Conservation (phyloP, 2,113 vertebrate genomes). For the Antechinus stuartii region DNA sequence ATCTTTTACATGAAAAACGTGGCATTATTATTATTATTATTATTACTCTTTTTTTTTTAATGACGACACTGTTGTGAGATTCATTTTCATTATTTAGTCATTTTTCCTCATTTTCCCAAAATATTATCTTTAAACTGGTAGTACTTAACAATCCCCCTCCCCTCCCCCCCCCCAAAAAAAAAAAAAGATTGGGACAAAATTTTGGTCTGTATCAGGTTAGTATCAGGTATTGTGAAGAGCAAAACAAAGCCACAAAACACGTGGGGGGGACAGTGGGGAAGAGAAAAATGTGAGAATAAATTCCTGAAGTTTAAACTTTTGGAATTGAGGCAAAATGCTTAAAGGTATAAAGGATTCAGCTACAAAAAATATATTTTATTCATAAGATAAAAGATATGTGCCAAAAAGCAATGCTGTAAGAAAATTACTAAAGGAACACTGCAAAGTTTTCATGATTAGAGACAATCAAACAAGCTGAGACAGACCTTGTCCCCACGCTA, state of each 20-base stretch:
- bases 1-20: neutral
- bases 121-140: slow-evolving; percentile 2
- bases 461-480: neutral
- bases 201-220: neutral
- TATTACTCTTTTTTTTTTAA: neutral
- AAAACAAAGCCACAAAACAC: slow-evolving; percentile 6
- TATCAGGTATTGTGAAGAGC: neutral
- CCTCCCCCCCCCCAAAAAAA: neutral
- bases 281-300: neutral
- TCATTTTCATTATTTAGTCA: neutral
- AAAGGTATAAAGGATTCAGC: neutral
- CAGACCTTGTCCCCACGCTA: neutral
- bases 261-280: neutral
- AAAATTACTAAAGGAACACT: neutral
- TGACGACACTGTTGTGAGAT: neutral
- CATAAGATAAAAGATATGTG: neutral
- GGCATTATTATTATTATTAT: neutral
- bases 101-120: neutral
- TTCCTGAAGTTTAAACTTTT: neutral
- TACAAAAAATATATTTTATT: neutral
- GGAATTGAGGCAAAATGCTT: neutral
- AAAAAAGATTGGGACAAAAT: neutral
- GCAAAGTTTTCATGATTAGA: neutral
- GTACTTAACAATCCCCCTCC: neutral
- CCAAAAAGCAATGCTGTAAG: neutral